Base-by-base conservation (phyloP, 2,797 vertebrate species). In the Alca torda region DNA sequence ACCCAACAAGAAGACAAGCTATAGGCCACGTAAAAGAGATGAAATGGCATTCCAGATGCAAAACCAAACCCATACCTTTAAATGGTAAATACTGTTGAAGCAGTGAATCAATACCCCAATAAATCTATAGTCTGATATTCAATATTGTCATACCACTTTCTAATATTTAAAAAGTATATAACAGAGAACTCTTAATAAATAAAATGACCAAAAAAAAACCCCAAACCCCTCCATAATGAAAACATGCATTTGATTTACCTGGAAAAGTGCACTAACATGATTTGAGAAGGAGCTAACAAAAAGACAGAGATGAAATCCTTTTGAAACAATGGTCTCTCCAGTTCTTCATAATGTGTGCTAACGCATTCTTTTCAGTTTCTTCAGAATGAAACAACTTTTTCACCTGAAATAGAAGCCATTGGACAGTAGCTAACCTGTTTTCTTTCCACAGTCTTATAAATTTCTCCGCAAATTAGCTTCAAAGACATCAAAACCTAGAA, bases 371-470 rank as follows among this genome's bases (percentile, higher is more conserved):
- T 84, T 84, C 85, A 67, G 16, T 91, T 90, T 88, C 43, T 54
- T 94, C 46, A 69, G 35, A 86, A 86, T 65, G 50, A 95, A 95
- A 63, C 21, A 81, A 48, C 77, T 73, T 91, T 75, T 79, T 84
- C 59, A 76, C 70, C 79, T 96, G 82, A 88, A 91, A 86, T 93
- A 84, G 76, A 91, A 96, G 84, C 43, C 59, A 73, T 63, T 96
- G 87, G 80, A 93, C 80, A 96, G 69, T 84, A 87, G 53, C 80
- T 93, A 90, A 86, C 77, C 91, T 91, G 31, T 79, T 96, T 81
- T 75, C 53, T 76, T 96, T 90, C 50, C 41, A 75, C 25, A 74
- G 6, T 70, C 63, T 82, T 60, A 76, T 10, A 85, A 74, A 77
- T 93, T 69, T 94, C 70, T 90, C n/a, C 74, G 21, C 39, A 89